Percentiles rank a stretch among this genome's conserved stretches.
phyloP scores from a whole-genome alignment of 2,113 vertebrate species.

The Rhombomys opimus region DNA sequence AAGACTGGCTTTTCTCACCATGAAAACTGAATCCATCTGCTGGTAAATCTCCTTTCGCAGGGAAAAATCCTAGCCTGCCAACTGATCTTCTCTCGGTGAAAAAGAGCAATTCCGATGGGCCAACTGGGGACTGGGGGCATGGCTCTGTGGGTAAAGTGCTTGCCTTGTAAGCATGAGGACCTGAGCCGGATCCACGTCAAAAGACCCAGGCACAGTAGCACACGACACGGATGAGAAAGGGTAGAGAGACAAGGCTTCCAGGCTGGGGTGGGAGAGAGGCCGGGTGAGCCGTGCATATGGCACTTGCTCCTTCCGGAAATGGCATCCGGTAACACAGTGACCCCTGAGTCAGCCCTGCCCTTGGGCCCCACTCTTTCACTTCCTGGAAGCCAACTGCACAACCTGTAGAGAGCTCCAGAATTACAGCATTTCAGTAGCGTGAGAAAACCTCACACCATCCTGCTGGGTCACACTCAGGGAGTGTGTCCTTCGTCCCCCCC shows the following conservation, averaged over 20 bases:
- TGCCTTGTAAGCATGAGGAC: background rate
- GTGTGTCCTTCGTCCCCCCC: background rate
- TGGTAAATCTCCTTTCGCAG: constrained; percentile 29
- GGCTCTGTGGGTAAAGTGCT: background rate
- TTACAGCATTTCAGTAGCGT: background rate
- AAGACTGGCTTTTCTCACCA: background rate
- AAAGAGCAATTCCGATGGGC: background rate
- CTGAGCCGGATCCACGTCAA: background rate
- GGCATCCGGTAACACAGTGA: rapidly evolving
- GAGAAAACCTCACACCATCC: background rate
- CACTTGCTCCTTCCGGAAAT: background rate
- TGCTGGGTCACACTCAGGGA: no score
- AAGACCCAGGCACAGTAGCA: background rate
- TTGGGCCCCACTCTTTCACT: background rate
- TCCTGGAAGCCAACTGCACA: background rate
- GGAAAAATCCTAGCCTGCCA: constrained; percentile 18
- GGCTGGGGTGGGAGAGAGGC: background rate
- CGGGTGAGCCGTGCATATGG: rapidly evolving
- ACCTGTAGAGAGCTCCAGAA: background rate
- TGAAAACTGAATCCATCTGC: background rate
- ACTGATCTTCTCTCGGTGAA: background rate
- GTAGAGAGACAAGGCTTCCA: background rate
- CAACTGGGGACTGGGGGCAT: background rate
- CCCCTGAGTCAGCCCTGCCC: no score
- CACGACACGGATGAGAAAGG: background rate